Evolutionary conservation across 2,797 vertebrate species (phyloP).

Genomic region (Scarus forsteni): DNA sequence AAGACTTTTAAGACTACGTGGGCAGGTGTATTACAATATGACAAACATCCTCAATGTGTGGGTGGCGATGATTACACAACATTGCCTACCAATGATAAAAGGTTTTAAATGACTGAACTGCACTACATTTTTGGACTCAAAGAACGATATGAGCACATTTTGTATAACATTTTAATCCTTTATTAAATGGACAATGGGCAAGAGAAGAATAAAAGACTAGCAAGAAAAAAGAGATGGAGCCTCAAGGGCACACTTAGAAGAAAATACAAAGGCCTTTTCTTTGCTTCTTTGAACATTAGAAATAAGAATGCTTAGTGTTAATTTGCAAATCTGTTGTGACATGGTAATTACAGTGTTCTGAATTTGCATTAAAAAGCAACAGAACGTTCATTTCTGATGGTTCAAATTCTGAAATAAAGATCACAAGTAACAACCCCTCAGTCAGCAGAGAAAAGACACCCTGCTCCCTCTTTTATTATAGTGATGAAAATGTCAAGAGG

Average conservation of each 20-base stretch:
- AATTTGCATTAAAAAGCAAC: conserved; percentile 53
- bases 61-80: neutral
- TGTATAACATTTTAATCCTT: neutral
- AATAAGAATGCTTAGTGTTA: neutral
- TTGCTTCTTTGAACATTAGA: conserved; percentile 3
- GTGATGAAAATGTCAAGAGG: conserved; percentile 69
- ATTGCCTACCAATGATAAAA: neutral
- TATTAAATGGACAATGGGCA: neutral
- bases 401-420: conserved; percentile 46
- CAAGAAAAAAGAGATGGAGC: neutral
- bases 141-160: neutral
- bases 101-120: neutral
- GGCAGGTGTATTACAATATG: too few species aligned
- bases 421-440: conserved; percentile 40
- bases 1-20: too few species aligned
- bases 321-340: conserved; percentile 26
- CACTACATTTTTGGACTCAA: neutral
- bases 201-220: too few species aligned
- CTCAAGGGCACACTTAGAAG: neutral
- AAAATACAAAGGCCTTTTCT: neutral
- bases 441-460: conserved; percentile 31
- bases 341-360: conserved; percentile 9
- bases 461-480: conserved; percentile 33
- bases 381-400: conserved; percentile 16
- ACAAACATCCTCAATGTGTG: too few species aligned